Base-by-base conservation (phyloP, 2,113 vertebrate genomes). In the Amphilophus citrinellus region DNA sequence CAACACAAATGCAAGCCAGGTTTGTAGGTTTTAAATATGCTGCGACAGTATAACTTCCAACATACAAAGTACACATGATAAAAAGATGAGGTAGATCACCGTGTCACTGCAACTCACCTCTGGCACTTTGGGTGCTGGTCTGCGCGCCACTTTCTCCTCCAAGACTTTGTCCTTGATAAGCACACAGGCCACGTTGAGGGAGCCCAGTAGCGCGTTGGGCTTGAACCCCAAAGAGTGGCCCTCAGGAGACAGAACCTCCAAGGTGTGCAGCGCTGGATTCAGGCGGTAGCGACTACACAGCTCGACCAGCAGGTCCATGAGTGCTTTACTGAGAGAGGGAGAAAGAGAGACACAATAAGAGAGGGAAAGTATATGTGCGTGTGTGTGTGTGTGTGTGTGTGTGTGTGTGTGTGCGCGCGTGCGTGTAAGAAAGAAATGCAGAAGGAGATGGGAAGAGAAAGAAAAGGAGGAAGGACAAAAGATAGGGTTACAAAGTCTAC, bases 261-360 rank as follows among this genome's bases (percentile, higher is more conserved):
- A 95, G 56, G 96, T 97, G 60, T 99, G 96, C 62, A 97, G 95
- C 17, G 97, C 95, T 17, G 98, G 98, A 87, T 98, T 99, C 85
- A 99, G 95, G 90, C 89, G 98, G 91, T 98, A 95, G 63, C 96
- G 96, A 90, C 97, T 97, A 87, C 98, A 99, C 66, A 98, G 93
- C 42, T 99, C 98, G n/a, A 99, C 97, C 93, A 99, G 92, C 0
- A 99, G 89, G 94, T 99, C 98, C 98, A 99, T 99, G 95, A 99
- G 96, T 39, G 98, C 97, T 92, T 97, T 97, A 93, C 98, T 99
- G 96, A 11, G 59, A 73, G 83, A 88, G 35, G 32, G 73, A 94
- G 65, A 58, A 81, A 84, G 30, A 86, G 78, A 94, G 79, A 76
- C 17, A 73, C 76, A 91, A 66, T 68, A 32, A 84, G 32, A 66